A percentile compares a stretch with the other conserved stretches of the same genome.
phyloP scores from a whole-genome alignment of 2,797 vertebrate species.

The Danio aesculapii region DNA sequence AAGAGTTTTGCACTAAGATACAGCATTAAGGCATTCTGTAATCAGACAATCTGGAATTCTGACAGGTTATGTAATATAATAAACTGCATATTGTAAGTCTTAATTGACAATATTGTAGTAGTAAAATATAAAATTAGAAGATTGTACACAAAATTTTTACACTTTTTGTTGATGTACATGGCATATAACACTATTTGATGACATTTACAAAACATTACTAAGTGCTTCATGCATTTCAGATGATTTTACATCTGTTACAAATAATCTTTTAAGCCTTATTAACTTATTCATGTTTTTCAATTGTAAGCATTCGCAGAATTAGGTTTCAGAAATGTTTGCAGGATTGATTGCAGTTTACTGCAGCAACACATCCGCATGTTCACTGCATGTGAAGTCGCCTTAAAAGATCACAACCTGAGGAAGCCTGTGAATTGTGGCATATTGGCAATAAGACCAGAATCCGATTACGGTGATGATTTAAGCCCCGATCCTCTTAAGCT shows the following conservation, averaged over 20 bases:
- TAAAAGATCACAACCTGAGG: slow-evolving; percentile 73
- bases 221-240: not conserved
- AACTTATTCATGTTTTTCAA: not conserved
- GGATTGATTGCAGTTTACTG: not conserved
- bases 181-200: not conserved
- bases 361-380: not conserved
- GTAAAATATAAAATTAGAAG: not conserved
- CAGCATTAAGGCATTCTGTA: slow-evolving; percentile 18
- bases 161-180: not conserved
- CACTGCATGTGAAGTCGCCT: slow-evolving; percentile 60
- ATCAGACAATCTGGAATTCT: slow-evolving; percentile 11
- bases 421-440: slow-evolving; percentile 72
- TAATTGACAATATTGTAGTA: not conserved
- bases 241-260: not conserved
- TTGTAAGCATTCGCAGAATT: not conserved
- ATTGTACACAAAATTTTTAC: not conserved
- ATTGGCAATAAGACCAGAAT: slow-evolving; percentile 70
- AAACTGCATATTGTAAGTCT: not conserved
- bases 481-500: slow-evolving; percentile 71
- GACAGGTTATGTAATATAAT: slow-evolving; percentile 24
- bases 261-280: not conserved
- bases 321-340: not conserved
- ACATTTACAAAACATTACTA: not conserved
- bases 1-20: slow-evolving; percentile 9
- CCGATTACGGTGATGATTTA: slow-evolving; percentile 80